Conservation (phyloP, 2,797 vertebrate species). For the Tapera naevia region DNA sequence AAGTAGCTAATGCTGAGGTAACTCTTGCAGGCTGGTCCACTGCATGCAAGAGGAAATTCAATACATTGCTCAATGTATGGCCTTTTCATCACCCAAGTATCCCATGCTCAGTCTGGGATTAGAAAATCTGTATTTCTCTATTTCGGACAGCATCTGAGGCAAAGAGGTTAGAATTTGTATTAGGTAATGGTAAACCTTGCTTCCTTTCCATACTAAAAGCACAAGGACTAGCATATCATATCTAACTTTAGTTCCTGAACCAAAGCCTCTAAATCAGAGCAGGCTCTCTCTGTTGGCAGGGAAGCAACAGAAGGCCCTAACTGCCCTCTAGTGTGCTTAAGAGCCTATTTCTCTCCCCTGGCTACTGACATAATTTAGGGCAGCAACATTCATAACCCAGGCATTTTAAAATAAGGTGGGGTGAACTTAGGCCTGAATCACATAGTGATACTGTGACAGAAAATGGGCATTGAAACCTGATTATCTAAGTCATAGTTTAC, state of each 20-base stretch:
- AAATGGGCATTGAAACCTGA: background rate
- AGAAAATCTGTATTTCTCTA: background rate
- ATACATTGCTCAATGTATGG: background rate
- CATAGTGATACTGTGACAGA: background rate
- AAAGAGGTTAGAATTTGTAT: background rate
- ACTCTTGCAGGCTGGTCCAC: background rate
- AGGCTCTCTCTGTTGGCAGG: background rate
- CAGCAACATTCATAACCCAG: background rate
- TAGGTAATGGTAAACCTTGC: background rate
- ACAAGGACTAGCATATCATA: background rate
- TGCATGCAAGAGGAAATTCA: background rate
- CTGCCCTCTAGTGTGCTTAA: conserved; percentile 62
- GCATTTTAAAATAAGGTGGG: background rate
- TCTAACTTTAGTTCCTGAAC: background rate
- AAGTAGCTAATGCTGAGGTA: background rate
- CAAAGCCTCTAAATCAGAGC: background rate
- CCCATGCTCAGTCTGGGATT: background rate
- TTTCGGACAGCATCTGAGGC: background rate
- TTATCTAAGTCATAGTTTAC: background rate
- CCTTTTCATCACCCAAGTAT: background rate
- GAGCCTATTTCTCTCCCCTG: conserved; percentile 6
- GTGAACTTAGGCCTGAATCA: background rate
- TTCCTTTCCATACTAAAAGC: background rate
- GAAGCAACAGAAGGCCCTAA: conserved; percentile 14
- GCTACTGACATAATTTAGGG: background rate